Conservation (phyloP, 2,888 invertebrate species). For the Gari tellinella region DNA sequence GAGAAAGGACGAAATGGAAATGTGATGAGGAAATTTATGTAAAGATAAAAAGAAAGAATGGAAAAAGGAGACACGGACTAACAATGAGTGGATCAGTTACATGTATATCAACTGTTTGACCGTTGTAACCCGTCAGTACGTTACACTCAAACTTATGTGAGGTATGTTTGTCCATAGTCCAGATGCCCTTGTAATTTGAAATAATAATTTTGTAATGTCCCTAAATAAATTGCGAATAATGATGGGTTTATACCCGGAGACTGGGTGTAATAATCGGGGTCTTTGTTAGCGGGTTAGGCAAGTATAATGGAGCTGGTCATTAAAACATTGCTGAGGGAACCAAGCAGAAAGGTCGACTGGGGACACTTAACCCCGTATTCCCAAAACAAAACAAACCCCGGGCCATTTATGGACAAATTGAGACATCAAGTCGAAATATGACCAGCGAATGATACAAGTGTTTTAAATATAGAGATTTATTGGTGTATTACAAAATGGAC, state of each 20-base stretch:
- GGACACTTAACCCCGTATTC: constrained; percentile 33
- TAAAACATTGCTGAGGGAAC: constrained; percentile 33
- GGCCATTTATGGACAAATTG: constrained; percentile 13
- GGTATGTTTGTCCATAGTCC: constrained; percentile 1
- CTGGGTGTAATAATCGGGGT: constrained; percentile 37
- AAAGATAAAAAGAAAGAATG: too few species aligned
- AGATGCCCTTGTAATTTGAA: constrained; percentile 41
- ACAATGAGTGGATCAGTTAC: too few species aligned
- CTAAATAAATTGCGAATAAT: constrained; percentile 52
- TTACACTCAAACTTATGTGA: background rate
- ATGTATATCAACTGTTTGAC: too few species aligned
- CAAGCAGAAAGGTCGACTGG: constrained; percentile 33
- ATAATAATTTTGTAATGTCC: constrained; percentile 46
- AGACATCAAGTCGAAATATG: constrained; percentile 7
- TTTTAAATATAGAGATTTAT: constrained; percentile 36
- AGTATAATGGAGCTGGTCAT: constrained; percentile 38
- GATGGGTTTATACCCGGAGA: constrained; percentile 29
- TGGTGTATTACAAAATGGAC: constrained; percentile 18
- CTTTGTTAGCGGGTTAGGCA: constrained; percentile 36
- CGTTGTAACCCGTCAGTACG: too few species aligned
- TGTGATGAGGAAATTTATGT: too few species aligned
- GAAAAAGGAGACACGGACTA: too few species aligned
- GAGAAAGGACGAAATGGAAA: too few species aligned
- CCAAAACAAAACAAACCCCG: constrained; percentile 16
- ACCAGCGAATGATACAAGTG: too few species aligned